A percentile compares a stretch with the other conserved stretches of the same genome.
These are phyloP conservation scores for Gnathonemus echidnorhynchus DNA, from an alignment of 2,113 vertebrate species.

Conservation along the genomic window DNA sequence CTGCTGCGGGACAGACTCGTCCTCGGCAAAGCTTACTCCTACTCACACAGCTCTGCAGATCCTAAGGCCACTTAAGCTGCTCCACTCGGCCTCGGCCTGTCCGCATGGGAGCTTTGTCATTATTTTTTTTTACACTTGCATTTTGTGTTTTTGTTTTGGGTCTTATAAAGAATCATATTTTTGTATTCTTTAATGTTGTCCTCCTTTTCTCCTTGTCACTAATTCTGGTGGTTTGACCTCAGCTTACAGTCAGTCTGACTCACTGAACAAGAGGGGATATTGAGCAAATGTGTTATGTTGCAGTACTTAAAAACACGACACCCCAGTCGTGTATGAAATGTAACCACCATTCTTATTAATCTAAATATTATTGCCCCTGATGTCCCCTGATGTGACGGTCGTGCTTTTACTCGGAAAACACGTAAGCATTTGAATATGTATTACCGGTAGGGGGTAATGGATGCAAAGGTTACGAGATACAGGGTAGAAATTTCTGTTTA, in stretches of 20 bases:
- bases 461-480: not conserved
- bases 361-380: not conserved
- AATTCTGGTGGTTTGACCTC: not conserved
- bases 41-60: slow-evolving; percentile 75
- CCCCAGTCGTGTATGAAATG: not conserved
- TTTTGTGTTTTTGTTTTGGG: slow-evolving; percentile 81
- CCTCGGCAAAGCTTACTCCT: slow-evolving; percentile 89
- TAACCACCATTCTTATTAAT: not conserved
- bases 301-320: not conserved
- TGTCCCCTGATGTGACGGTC: not conserved
- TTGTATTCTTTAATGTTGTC: slow-evolving; percentile 74
- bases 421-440: not conserved
- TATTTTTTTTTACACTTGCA: slow-evolving; percentile 90
- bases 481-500: not conserved
- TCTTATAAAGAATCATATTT: slow-evolving; percentile 90
- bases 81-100: slow-evolving; percentile 28
- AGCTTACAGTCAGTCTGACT: not conserved
- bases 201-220: slow-evolving; percentile 1
- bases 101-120: slow-evolving; percentile 78
- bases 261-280: not conserved
- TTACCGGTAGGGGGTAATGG: not conserved
- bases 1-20: slow-evolving; percentile 95
- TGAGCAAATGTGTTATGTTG: not conserved
- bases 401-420: not conserved
- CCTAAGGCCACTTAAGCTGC: slow-evolving; percentile 76